Percentiles rank a stretch among this genome's conserved stretches.
phyloP scores from a whole-genome alignment of 2,797 vertebrate genomes.

The Nyctalus aviator region DNA sequence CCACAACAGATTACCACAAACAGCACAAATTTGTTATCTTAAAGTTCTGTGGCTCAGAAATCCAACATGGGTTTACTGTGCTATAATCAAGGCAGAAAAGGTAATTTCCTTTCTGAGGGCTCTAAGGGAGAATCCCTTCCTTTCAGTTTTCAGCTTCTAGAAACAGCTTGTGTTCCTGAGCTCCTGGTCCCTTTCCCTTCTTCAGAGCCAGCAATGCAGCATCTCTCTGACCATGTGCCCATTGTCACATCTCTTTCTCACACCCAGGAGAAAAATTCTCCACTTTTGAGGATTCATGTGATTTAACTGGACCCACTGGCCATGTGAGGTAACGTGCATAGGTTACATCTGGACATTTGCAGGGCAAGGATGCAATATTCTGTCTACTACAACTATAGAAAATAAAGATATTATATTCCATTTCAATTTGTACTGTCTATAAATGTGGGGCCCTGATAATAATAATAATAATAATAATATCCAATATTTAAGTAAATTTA shows the following conservation, averaged over 20 bases:
- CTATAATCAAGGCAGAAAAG: background rate
- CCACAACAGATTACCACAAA: background rate
- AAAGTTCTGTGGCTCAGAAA: conserved; percentile 4
- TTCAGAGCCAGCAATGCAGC: background rate
- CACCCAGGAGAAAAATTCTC: background rate
- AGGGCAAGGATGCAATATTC: background rate
- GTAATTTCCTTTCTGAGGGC: background rate
- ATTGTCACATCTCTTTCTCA: background rate
- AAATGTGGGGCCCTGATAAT: background rate
- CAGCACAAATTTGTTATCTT: background rate
- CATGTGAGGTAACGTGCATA: background rate
- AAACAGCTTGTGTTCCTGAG: background rate
- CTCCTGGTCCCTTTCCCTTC: background rate
- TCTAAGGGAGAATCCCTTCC: background rate
- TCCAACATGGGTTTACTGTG: background rate
- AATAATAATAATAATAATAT: background rate
- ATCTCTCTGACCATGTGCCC: background rate
- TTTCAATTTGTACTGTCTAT: background rate
- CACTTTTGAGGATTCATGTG: background rate
- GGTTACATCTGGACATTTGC: background rate
- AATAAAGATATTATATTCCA: background rate
- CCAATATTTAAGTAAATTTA: conserved; percentile 36
- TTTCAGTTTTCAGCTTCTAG: background rate
- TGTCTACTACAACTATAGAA: background rate
- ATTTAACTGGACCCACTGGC: background rate